Percentiles rank a stretch among this genome's conserved stretches.
These are phyloP conservation scores for Meles meles DNA, from an alignment of 2,113 vertebrate genomes.

Conservation along the genomic window DNA sequence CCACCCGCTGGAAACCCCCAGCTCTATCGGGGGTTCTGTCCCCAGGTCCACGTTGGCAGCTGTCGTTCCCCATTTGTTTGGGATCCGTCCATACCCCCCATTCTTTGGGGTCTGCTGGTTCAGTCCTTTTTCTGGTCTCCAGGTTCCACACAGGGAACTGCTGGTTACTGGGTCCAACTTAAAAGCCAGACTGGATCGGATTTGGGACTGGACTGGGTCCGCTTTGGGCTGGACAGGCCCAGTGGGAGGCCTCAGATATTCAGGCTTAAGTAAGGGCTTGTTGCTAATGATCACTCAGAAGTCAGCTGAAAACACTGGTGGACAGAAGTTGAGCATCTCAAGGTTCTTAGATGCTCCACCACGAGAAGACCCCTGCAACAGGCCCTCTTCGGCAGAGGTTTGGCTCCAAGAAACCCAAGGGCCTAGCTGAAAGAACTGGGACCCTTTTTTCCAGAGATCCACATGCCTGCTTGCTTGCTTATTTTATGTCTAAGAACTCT, in stretches of 20 bases:
- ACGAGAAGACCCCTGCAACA: not conserved
- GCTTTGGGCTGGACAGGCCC: not conserved
- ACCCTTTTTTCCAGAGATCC: not conserved
- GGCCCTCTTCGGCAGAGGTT: not conserved
- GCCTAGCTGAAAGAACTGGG: not conserved
- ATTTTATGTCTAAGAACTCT: not conserved
- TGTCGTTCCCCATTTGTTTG: not conserved
- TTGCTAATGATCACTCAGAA: not conserved
- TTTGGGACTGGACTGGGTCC: not conserved
- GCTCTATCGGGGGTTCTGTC: too few species aligned
- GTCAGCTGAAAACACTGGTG: not conserved
- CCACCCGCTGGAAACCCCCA: not conserved
- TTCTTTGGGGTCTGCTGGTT: not conserved
- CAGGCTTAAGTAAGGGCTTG: not conserved
- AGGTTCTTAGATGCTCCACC: not conserved
- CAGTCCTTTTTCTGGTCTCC: not conserved
- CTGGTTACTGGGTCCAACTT: not conserved
- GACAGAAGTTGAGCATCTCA: not conserved
- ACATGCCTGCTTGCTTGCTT: not conserved
- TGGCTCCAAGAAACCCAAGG: not conserved
- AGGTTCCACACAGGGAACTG: not conserved
- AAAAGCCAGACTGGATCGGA: not conserved
- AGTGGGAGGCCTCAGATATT: not conserved
- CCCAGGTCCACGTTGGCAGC: too few species aligned
- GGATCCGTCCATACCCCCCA: not conserved